Evolutionary conservation across 2,888 invertebrate species (phyloP), one percentile per base, ranked within the genome.

Genomic region (Pristionchus japonicus): DNA sequence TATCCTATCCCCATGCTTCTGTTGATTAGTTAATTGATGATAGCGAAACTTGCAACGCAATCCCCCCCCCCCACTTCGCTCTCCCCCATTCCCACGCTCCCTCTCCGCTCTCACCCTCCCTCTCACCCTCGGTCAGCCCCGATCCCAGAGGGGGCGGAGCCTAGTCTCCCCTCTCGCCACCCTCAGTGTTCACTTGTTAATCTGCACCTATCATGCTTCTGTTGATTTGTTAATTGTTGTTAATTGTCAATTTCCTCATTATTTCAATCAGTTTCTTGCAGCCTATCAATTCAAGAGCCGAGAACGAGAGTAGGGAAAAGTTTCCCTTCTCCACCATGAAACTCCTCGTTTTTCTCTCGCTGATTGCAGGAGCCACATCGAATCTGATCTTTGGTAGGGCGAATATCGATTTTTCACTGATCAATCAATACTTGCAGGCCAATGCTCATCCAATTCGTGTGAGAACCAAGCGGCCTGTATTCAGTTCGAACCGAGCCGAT

Each of bases 281-380:
- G 77, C 77, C 27, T 77, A 77, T 77, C 40, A 27, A 77, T 47
- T 77, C 77, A 77, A 47, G 77, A 47, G 77, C 1, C 37, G 70
- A 7, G 37, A 37, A 37, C 37, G 20, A 37, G 37, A 27, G 34
- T 6, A n/a, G n/a, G 27, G 77, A 27, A 47, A 15, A 47, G 43
- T n/a, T 43, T 77, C 77, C 47, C 77, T 77, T 77, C 77, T 15
- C 13, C 7, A 77, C 3, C 9, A 77, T 77, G 77, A 77, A 77
- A 27, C 47, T 27, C n/a, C 43, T 77, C 27, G n/a, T 77, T 47
- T 47, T 77, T 3, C 43, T 77, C 3, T 40, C 77, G 9, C 47
- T 77, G 0, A n/a, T 43, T 7, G 17, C 77, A 6, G 34, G 43
- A 47, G 40, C 13, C 9, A 0, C 37, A 0, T 23, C 77, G 15